phyloP scores from a whole-genome alignment of 2,888 invertebrate genomes.

The Ischnus inquisitorius region DNA sequence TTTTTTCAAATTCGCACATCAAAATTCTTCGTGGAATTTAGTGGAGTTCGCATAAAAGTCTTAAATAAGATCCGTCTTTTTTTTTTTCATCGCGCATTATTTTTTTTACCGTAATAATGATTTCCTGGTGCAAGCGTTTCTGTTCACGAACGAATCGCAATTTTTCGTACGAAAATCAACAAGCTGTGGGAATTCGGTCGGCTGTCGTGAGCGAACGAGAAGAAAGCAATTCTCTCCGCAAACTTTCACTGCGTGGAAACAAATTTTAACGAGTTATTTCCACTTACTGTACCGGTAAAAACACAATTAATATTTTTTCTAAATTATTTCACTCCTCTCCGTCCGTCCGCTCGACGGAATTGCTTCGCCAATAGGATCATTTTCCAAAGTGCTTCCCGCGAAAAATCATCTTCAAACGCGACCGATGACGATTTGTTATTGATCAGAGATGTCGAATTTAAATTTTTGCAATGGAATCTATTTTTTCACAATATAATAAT shows the following conservation, averaged over 20 bases:
- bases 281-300: slow-evolving; percentile 2
- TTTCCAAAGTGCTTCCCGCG: background rate
- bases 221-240: slow-evolving; percentile 22
- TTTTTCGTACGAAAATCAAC: slow-evolving; percentile 21
- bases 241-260: slow-evolving; percentile 21
- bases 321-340: background rate
- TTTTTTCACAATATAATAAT: no score
- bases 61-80: no score
- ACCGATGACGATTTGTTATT: no score
- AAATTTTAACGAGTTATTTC: slow-evolving; percentile 34
- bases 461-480: no score
- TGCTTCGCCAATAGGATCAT: background rate
- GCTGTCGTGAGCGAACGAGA: slow-evolving; percentile 20
- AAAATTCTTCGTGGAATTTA: background rate
- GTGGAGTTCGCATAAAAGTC: no score
- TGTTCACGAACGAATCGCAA: slow-evolving; percentile 29
- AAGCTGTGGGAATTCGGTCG: slow-evolving; percentile 42
- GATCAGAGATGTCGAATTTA: no score
- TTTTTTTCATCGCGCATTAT: background rate
- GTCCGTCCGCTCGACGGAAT: background rate
- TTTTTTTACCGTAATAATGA: background rate
- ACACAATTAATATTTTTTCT: slow-evolving; percentile 8
- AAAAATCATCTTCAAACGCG: no score
- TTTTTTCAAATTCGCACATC: background rate
- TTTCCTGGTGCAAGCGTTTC: background rate